A percentile compares a stretch with the other conserved stretches of the same genome.
phyloP scores from a whole-genome alignment of 2,113 vertebrate species.

The Rhea pennata region DNA sequence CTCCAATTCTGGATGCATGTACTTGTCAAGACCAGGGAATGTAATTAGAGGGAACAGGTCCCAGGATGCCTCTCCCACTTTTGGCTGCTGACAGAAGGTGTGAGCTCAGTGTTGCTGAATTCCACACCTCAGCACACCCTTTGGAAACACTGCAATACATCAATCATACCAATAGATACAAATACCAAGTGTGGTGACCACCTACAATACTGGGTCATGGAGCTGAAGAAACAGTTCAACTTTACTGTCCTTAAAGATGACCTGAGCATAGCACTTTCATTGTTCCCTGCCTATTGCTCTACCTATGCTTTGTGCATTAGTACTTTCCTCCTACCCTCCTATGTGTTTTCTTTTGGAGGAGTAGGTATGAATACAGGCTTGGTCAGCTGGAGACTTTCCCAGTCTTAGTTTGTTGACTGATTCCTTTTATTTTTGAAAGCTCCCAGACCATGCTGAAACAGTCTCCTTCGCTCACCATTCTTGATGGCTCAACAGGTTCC shows the following conservation, averaged over 20 bases:
- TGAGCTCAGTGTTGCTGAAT: conserved; percentile 51
- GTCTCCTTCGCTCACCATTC: background rate
- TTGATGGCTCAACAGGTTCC: background rate
- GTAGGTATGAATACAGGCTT: background rate
- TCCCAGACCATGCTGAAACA: background rate
- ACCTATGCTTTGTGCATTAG: background rate
- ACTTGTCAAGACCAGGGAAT: conserved; percentile 54
- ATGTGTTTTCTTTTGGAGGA: background rate
- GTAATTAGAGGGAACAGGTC: conserved; percentile 52
- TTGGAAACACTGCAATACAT: background rate
- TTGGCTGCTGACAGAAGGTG: conserved; percentile 48
- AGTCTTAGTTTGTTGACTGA: background rate
- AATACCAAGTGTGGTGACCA: background rate
- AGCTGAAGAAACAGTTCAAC: background rate
- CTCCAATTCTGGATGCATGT: background rate
- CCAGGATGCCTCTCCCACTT: conserved; percentile 41
- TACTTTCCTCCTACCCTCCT: background rate
- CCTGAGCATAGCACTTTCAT: background rate
- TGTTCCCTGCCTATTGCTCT: background rate
- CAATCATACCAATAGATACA: background rate
- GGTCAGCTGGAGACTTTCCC: background rate
- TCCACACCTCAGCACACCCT: conserved; percentile 49
- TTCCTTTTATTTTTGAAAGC: background rate
- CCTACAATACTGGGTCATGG: background rate
- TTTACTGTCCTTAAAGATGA: background rate